Evolutionary conservation across 2,113 vertebrate species (phyloP), one percentile per base, ranked within the genome.

Genomic region (Merops nubicus): DNA sequence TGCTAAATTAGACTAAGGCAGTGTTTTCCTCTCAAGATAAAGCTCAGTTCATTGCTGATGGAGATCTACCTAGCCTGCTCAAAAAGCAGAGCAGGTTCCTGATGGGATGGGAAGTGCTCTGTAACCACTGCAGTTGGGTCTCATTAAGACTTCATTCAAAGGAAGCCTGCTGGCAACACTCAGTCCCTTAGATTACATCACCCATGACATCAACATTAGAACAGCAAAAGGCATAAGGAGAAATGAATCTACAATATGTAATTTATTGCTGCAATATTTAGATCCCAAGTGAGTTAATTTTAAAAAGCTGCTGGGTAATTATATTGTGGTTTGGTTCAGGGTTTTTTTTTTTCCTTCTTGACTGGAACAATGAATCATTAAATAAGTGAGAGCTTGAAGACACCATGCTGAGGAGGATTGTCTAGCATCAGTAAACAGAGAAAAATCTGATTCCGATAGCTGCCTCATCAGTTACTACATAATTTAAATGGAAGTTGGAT

Each of bases 401-500:
- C 76, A 75, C 38, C 72, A 95, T 50, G 83, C 89, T 89, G 93
- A 87, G 94, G 64, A 93, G 89, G 93, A 89, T 33, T 86, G 93
- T 67, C 93, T 92, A 84, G 89, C 95, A 96, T 91, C 89, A 95
- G 91, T 85, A 93, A 96, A 93, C 89, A 92, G 91, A 80, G 84
- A 93, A 93, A 96, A 95, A 95, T 89, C 86, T 80, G 85, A 95
- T 96, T 94, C 94, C 80, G 73, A 91, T 74, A 96, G 89, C 80
- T 96, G 89, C 69, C 80, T 87, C 91, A 96, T 96, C 96, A 95
- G 94, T 93, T 96, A 93, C 80, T 96, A 86, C 76, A 91, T 95
- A 96, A 96, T 96, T 96, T 91, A 96, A 96, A 92, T 91, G 47
- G 86, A 96, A 97, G 91, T 36, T 89, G 84, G 91, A 93, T 92